Base-by-base conservation (phyloP, 2,888 invertebrate genomes). In the Trichacis sp. region DNA sequence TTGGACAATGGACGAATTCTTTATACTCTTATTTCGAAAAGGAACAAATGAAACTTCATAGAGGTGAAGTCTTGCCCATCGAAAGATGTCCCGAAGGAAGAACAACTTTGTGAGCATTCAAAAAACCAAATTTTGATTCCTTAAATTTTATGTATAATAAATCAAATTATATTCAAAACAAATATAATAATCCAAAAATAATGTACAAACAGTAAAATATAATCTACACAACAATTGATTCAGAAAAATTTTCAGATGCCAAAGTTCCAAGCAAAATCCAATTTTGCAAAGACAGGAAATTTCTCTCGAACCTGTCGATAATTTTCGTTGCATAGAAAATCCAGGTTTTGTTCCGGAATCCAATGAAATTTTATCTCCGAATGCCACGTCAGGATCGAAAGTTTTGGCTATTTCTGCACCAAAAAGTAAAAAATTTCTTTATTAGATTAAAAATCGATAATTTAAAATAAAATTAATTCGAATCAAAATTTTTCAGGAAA, bases 1-100 rank as follows among this genome's bases (percentile, higher is more conserved):
- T 95, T 2, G 97, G 97, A 1, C 91, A 96, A 84, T 98, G 97
- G 97, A 97, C 96, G 0, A 95, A 94, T 81, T 88, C 93, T 0
- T 86, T 97, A 0, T 93, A 95, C 79, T 88, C 90, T 1, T 95
- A 95, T 84, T 96, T 96, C 76, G 95, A 95, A 79, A 88, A 86
- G 50, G 93, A 95, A 75, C 94, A 95, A 76, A 89, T 90, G 48
- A 88, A 90, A 51, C 85, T 94, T 0, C 92, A 93, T 68, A 89
- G 88, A 2, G 89, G 89, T 1, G 90, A 92, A 33, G 86, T 89
- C 8, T 77, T 86, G 12, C 83, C 88, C 0, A 80, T 87, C 1
- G 78, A 81, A 52, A 70, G 69, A 50, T 71, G 83, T 77, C 54
- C 50, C 12, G 68, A 60, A 56, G 59, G 59, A 49, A 66, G 55